These are phyloP conservation scores for Dreissena polymorpha DNA, from an alignment of 1,140 invertebrate species.

Conservation along the genomic window DNA sequence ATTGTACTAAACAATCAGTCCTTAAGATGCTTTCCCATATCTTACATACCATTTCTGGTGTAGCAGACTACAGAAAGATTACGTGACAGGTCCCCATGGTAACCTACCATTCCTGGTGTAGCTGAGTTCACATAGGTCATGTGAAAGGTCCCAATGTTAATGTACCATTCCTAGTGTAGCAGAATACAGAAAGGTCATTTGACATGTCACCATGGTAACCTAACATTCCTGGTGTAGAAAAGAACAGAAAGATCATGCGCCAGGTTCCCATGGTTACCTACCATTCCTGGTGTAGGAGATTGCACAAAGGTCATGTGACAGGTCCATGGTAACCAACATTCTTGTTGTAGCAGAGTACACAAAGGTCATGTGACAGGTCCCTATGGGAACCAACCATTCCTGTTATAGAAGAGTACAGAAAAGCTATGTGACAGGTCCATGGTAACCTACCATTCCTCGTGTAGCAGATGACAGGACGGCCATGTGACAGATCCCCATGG, in stretches of 20 bases:
- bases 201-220: conserved; percentile 74
- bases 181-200: conserved; percentile 78
- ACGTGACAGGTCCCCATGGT: conserved; percentile 76
- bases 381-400: conserved; percentile 71
- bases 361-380: conserved; percentile 77
- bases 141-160: conserved; percentile 76
- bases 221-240: conserved; percentile 77
- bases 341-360: conserved; percentile 78
- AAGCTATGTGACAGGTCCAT: conserved; percentile 77
- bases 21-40: too few relatives aligned
- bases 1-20: too few relatives aligned
- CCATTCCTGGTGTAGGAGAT: conserved; percentile 77
- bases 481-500: conserved; percentile 77
- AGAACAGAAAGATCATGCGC: conserved; percentile 79
- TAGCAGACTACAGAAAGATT: conserved; percentile 79
- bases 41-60: conserved; percentile 73
- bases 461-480: conserved; percentile 78
- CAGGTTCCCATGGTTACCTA: conserved; percentile 74
- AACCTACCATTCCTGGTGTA: conserved; percentile 75
- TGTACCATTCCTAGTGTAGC: conserved; percentile 76
- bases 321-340: conserved; percentile 73
- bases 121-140: conserved; percentile 79
- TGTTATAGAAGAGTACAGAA: conserved; percentile 78
- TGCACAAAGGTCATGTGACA: conserved; percentile 78
- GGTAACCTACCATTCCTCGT: conserved; percentile 73